These are phyloP conservation scores for Tangara arthus DNA, from an alignment of 2,797 vertebrate genomes.

Conservation along the genomic window DNA sequence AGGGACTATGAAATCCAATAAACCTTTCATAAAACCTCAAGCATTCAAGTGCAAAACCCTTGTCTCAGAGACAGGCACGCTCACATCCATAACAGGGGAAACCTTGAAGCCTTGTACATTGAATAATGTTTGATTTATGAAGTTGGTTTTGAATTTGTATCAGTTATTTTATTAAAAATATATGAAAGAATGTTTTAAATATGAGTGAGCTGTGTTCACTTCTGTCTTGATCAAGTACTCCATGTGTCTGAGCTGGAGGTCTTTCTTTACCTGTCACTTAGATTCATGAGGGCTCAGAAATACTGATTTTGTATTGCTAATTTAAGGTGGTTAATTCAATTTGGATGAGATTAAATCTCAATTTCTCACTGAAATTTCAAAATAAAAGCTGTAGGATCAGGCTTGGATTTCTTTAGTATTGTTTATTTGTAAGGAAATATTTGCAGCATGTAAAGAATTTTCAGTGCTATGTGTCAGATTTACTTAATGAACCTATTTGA, in stretches of 20 bases:
- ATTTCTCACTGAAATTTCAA: slow-evolving; percentile 33
- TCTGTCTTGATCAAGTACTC: slow-evolving; percentile 48
- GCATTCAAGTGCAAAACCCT: slow-evolving; percentile 71
- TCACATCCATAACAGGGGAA: slow-evolving; percentile 71
- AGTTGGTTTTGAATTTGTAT: slow-evolving; percentile 84
- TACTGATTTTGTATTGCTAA: slow-evolving; percentile 69
- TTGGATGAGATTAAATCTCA: slow-evolving; percentile 69
- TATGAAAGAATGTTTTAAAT: slow-evolving; percentile 83
- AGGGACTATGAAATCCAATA: slow-evolving; percentile 96
- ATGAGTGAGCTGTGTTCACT: slow-evolving; percentile 72
- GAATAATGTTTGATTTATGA: slow-evolving; percentile 91
- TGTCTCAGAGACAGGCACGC: slow-evolving; percentile 63
- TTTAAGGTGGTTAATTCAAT: slow-evolving; percentile 73
- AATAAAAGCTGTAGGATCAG: slow-evolving; percentile 24
- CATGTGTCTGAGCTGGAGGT: slow-evolving; percentile 47
- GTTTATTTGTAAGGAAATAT: background rate
- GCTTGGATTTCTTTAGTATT: background rate
- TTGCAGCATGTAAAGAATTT: background rate
- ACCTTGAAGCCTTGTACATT: slow-evolving; percentile 76
- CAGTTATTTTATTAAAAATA: slow-evolving; percentile 89
- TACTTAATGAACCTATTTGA: slow-evolving; percentile 23
- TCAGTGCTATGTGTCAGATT: background rate
- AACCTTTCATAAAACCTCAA: slow-evolving; percentile 89
- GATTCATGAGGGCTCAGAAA: slow-evolving; percentile 24
- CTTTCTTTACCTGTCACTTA: slow-evolving; percentile 41